A percentile compares a stretch with the other conserved stretches of the same genome.
These are phyloP conservation scores for Nephila pilipes DNA, from an alignment of 1,140 invertebrate species.

Conservation along the genomic window DNA sequence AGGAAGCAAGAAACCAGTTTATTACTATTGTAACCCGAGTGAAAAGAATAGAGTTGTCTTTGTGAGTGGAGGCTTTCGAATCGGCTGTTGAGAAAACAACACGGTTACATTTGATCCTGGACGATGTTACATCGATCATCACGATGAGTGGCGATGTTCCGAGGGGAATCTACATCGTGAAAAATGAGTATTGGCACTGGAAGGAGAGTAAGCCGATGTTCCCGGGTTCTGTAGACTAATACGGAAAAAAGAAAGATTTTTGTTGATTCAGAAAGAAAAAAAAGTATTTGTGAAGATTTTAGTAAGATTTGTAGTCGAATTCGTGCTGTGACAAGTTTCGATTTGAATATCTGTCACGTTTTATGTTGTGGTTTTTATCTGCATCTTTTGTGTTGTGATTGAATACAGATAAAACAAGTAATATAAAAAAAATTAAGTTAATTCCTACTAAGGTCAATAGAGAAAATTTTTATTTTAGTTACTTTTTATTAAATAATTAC, in stretches of 20 bases:
- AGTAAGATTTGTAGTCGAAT: not conserved
- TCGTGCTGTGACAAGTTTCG: too few species aligned
- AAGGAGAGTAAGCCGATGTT: not conserved
- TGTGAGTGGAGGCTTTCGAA: not conserved
- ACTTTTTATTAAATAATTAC: too few species aligned
- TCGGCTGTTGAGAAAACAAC: not conserved
- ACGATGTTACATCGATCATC: conserved; percentile 1
- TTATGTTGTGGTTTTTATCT: too few species aligned
- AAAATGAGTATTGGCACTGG: conserved; percentile 16
- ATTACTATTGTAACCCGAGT: not conserved
- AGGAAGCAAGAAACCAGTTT: not conserved
- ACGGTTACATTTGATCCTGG: not conserved
- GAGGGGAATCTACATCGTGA: not conserved
- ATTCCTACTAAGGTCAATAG: too few species aligned
- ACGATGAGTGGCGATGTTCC: not conserved
- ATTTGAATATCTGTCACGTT: too few species aligned
- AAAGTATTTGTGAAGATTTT: not conserved
- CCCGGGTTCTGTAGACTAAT: not conserved
- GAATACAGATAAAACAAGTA: too few species aligned
- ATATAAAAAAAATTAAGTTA: too few species aligned
- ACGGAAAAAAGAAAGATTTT: not conserved
- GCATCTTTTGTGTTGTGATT: too few species aligned
- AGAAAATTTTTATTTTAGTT: too few species aligned
- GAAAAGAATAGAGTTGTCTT: conserved; percentile 7
- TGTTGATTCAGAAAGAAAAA: not conserved